Percentiles rank a stretch among this genome's conserved stretches.
Evolutionary conservation across 2,113 vertebrate species (phyloP).

Genomic region (Shinisaurus crocodilurus): DNA sequence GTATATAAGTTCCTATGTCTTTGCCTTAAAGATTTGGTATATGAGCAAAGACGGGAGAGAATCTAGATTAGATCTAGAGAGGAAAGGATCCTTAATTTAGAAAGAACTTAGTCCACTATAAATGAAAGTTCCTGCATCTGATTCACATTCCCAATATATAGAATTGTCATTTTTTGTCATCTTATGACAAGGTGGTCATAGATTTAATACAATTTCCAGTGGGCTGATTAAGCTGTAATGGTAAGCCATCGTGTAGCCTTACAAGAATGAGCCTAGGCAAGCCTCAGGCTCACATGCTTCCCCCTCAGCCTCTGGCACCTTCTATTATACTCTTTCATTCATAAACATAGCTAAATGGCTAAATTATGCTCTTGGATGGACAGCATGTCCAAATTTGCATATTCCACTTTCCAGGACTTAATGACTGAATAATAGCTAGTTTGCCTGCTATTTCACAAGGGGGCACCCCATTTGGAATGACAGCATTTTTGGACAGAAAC

Average conservation of each 20-base stretch:
- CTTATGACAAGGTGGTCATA: not conserved
- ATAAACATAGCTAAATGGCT: no score
- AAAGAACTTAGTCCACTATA: not conserved
- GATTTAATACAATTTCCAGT: no score
- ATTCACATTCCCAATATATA: not conserved
- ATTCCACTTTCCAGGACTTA: no score
- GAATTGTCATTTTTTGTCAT: not conserved
- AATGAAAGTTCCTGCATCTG: not conserved
- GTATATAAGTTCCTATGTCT: not conserved
- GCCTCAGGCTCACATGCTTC: not conserved
- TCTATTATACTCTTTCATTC: no score
- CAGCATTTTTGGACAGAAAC: no score
- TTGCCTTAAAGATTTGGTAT: not conserved
- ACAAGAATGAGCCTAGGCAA: not conserved
- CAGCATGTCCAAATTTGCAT: no score
- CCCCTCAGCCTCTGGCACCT: not conserved
- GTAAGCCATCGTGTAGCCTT: not conserved
- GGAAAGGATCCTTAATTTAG: not conserved
- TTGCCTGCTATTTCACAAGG: no score
- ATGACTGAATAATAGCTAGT: no score
- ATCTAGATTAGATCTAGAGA: not conserved
- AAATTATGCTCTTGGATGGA: no score
- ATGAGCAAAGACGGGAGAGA: not conserved
- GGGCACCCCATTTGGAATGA: no score
- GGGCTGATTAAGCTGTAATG: not conserved